Percentiles rank a stretch among this genome's conserved stretches.
Conservation (phyloP, 2,888 invertebrate genomes). For the Lamellibrachia satsuma region DNA sequence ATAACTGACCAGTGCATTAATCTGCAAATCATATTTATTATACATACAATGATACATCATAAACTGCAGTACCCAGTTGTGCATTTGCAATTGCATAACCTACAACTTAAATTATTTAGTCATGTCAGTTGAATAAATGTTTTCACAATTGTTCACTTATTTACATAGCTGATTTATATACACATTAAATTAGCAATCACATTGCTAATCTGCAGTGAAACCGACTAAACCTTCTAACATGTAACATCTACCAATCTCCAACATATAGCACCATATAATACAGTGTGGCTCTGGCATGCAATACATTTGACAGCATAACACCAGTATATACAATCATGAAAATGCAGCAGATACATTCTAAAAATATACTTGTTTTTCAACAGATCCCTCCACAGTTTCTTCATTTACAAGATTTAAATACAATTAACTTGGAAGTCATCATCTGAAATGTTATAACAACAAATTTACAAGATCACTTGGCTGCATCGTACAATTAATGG, state of each 20-base stretch:
- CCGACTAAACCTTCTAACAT: not conserved
- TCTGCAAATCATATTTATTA: not conserved
- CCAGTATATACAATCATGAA: not conserved
- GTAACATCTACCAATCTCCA: too few species aligned
- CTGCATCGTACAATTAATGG: not conserved
- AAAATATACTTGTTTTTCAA: not conserved
- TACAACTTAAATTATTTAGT: not conserved
- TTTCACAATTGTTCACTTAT: not conserved
- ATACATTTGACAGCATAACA: not conserved
- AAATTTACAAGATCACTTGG: not conserved
- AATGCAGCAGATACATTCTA: not conserved
- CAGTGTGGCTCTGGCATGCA: not conserved
- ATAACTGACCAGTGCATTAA: not conserved
- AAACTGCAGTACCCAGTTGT: not conserved
- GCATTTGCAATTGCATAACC: not conserved
- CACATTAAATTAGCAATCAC: not conserved
- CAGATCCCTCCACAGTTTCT: not conserved
- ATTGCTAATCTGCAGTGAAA: constrained; percentile 17
- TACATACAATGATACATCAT: not conserved
- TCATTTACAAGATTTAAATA: not conserved
- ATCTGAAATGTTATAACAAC: not conserved
- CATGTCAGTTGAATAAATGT: not conserved
- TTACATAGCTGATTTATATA: not conserved
- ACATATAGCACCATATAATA: not conserved
- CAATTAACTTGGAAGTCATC: not conserved